Evolutionary conservation across 2,888 invertebrate genomes (phyloP).

Genomic region (Acrobasis consociella): DNA sequence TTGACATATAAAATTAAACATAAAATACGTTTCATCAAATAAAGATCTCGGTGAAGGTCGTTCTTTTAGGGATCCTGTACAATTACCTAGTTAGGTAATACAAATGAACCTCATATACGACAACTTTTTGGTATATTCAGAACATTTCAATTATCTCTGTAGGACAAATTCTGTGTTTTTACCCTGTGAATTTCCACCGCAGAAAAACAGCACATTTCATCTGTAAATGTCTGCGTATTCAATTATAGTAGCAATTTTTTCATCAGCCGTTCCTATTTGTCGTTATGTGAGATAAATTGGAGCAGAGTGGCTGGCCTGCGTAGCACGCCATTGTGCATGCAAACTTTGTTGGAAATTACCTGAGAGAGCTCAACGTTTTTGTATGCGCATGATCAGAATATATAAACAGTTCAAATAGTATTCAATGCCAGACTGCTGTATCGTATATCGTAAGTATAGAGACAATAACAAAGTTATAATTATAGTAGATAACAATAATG

Average conservation of each 20-base stretch:
- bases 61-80: too few species aligned
- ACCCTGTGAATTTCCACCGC: background rate
- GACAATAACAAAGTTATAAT: constrained; percentile 4
- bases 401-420: background rate
- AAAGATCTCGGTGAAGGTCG: too few species aligned
- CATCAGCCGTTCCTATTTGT: constrained; percentile 7
- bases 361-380: background rate
- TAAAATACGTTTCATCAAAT: too few species aligned
- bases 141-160: background rate
- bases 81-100: too few species aligned
- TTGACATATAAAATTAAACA: too few species aligned
- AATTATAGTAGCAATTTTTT: constrained; percentile 9
- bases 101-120: too few species aligned
- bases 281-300: background rate
- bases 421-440: constrained; percentile 1
- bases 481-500: constrained; percentile 4
- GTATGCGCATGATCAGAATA: background rate
- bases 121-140: too few species aligned
- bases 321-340: background rate
- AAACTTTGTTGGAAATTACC: background rate
- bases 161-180: background rate
- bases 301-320: background rate
- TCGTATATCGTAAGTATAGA: background rate
- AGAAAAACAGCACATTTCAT: background rate
- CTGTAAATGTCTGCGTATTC: background rate